phyloP scores from a whole-genome alignment of 2,797 vertebrate genomes.

The Anguilla megastoma region DNA sequence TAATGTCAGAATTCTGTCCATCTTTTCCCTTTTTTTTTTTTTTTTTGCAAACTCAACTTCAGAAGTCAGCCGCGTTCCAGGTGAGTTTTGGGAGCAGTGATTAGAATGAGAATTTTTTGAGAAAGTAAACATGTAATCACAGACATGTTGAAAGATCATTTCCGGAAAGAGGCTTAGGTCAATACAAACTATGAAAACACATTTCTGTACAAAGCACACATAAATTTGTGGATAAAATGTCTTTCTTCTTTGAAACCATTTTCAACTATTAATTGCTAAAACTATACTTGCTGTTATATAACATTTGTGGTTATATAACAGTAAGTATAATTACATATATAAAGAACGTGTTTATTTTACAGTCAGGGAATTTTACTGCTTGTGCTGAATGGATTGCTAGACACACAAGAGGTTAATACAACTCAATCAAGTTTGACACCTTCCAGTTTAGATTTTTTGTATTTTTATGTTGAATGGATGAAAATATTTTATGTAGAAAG shows the following conservation, averaged over 20 bases:
- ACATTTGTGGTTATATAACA: not conserved
- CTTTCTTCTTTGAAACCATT: not conserved
- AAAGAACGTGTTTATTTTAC: not conserved
- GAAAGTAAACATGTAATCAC: not conserved
- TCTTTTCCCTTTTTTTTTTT: conserved; percentile 55
- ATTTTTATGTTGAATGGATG: not conserved
- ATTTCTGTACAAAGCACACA: not conserved
- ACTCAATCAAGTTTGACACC: not conserved
- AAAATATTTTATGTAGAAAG: not conserved
- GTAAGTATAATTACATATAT: not conserved
- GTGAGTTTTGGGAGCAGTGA: conserved; percentile 74
- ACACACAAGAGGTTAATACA: not conserved
- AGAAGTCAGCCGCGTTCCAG: conserved; percentile 89
- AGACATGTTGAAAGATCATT: not conserved
- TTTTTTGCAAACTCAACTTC: conserved; percentile 72
- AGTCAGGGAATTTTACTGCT: not conserved
- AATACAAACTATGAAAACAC: not conserved
- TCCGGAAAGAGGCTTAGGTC: not conserved
- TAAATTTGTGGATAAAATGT: not conserved
- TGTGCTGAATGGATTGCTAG: not conserved
- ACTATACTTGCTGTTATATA: not conserved
- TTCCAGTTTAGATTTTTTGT: not conserved
- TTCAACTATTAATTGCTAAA: not conserved
- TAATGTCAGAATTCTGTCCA: conserved; percentile 76
- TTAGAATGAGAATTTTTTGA: not conserved